Evolutionary conservation across 1,140 invertebrate genomes (phyloP).

Genomic region (Planococcus citri): DNA sequence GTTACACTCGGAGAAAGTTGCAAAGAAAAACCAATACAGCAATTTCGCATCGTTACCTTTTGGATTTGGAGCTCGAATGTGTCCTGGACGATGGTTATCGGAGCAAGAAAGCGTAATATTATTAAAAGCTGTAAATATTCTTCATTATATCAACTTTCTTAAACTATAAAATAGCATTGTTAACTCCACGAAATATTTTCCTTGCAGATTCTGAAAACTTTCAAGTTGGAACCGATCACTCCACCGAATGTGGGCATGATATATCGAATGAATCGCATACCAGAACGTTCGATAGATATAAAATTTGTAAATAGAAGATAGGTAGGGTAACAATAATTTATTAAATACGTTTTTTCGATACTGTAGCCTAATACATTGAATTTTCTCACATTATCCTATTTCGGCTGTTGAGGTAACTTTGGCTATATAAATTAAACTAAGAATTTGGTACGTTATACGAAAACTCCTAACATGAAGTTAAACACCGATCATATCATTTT

Average conservation of each 20-base stretch:
- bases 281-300: constrained; percentile 27
- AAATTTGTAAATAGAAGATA: constrained; percentile 23
- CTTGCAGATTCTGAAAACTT: constrained; percentile 27
- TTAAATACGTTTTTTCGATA: background rate
- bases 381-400: background rate
- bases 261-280: constrained; percentile 29
- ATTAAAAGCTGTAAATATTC: constrained; percentile 44
- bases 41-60: constrained; percentile 44
- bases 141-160: background rate
- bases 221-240: constrained; percentile 23
- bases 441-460: too few species aligned
- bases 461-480: too few species aligned
- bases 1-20: constrained; percentile 34
- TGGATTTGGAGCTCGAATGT: constrained; percentile 44
- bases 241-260: constrained; percentile 27
- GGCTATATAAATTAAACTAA: too few species aligned
- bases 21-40: constrained; percentile 40
- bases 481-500: background rate
- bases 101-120: constrained; percentile 37
- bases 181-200: constrained; percentile 6
- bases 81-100: constrained; percentile 36
- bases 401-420: too few species aligned
- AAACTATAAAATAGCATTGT: background rate
- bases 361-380: background rate
- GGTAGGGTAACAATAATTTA: background rate